Conservation (phyloP, 2,113 vertebrate genomes). For the Rhinogobius similis region DNA sequence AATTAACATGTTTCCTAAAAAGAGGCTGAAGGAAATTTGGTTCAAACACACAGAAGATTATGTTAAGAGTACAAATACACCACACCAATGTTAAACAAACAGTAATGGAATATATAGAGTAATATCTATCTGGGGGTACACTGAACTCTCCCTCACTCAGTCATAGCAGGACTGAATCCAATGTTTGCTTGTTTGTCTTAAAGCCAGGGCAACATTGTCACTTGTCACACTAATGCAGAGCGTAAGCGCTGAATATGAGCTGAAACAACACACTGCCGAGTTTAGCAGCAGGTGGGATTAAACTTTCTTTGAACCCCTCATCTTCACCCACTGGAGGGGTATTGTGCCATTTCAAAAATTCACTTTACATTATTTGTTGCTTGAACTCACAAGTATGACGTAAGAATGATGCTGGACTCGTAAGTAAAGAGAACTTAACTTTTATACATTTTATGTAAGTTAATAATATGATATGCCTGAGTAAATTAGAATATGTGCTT, state of each 20-base stretch:
- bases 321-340: neutral
- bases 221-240: slow-evolving; percentile 26
- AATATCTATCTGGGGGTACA: slow-evolving; percentile 10
- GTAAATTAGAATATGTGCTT: no score
- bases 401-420: no score
- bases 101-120: neutral
- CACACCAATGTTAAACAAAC: slow-evolving; percentile 20
- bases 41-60: slow-evolving; percentile 6
- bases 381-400: neutral
- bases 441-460: neutral
- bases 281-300: slow-evolving; percentile 8
- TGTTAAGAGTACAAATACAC: slow-evolving; percentile 14
- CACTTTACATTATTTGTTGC: neutral
- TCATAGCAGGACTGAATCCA: slow-evolving; percentile 14
- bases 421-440: neutral
- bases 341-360: neutral
- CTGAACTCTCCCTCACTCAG: slow-evolving; percentile 37
- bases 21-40: slow-evolving; percentile 21
- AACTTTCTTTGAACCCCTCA: slow-evolving; percentile 30
- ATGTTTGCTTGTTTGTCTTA: neutral
- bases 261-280: slow-evolving; percentile 12
- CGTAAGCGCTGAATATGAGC: slow-evolving; percentile 9
- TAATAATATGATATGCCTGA: no score
- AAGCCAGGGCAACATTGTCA: neutral
- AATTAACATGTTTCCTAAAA: slow-evolving; percentile 26